These are phyloP conservation scores for Rhabdophis nuchalis DNA, from an alignment of 2,797 vertebrate species.

Conservation along the genomic window DNA sequence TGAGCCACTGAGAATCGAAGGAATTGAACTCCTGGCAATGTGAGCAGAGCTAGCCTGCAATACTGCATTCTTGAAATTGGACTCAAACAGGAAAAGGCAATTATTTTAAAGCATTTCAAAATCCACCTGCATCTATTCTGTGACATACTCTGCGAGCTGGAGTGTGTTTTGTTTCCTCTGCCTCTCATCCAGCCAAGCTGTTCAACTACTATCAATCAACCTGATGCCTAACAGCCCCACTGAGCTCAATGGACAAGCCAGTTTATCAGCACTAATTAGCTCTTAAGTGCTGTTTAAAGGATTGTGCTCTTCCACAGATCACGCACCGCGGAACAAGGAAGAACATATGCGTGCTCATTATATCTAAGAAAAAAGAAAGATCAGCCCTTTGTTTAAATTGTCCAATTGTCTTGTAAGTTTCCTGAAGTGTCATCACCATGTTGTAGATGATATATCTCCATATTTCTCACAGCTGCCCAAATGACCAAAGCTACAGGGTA, in stretches of 20 bases:
- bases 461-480: not conserved
- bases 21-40: not conserved
- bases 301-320: not conserved
- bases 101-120: not conserved
- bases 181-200: not conserved
- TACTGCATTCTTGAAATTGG: not conserved
- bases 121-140: not conserved
- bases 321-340: not conserved
- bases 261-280: conserved; percentile 15
- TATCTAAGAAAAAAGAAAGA: not conserved
- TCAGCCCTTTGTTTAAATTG: not conserved
- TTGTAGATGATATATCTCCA: not conserved
- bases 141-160: not conserved
- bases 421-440: not conserved
- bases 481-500: not conserved
- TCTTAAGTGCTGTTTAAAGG: not conserved
- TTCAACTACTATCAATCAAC: conserved; percentile 4
- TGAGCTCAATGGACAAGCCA: not conserved
- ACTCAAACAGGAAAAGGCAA: not conserved
- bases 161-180: not conserved
- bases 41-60: not conserved
- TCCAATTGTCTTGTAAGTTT: not conserved
- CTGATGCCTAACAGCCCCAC: not conserved
- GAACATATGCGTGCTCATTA: not conserved
- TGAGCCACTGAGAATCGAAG: not conserved